These are phyloP conservation scores for Turnix velox DNA, from an alignment of 2,113 vertebrate genomes.

Conservation along the genomic window DNA sequence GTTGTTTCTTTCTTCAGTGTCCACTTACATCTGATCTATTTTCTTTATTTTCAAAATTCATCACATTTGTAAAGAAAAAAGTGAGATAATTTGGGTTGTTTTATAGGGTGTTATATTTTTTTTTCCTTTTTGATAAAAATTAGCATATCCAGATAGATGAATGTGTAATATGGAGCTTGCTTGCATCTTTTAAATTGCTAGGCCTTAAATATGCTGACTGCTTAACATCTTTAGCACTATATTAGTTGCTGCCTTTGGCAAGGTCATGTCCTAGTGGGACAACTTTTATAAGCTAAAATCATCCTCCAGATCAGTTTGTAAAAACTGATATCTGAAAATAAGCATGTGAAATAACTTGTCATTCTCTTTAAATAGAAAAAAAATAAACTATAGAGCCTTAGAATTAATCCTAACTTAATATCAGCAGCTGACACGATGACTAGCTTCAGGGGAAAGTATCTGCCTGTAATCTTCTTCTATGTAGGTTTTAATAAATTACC, in stretches of 20 bases:
- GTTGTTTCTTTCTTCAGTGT: not conserved
- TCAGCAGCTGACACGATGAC: not conserved
- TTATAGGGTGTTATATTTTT: not conserved
- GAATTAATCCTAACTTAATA: not conserved
- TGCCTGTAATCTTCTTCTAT: not conserved
- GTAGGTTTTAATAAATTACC: not conserved
- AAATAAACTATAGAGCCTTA: not conserved
- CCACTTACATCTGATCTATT: not conserved
- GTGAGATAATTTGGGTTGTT: accelerated
- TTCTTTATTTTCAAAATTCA: not conserved
- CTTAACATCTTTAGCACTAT: not conserved
- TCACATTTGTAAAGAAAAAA: not conserved
- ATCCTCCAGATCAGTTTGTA: not conserved
- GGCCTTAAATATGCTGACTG: not conserved
- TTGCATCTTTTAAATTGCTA: not conserved
- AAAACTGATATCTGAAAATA: not conserved
- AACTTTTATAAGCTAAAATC: not conserved
- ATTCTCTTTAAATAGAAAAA: not conserved
- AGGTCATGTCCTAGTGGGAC: not conserved
- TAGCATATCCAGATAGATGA: not conserved
- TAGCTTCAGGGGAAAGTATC: not conserved
- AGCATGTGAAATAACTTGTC: not conserved
- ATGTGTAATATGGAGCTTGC: not conserved
- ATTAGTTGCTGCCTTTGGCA: not conserved
- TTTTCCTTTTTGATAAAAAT: not conserved